Evolutionary conservation across 2,888 invertebrate species (phyloP), one percentile per base, ranked within the genome.

Genomic region (Sinelater perroti): DNA sequence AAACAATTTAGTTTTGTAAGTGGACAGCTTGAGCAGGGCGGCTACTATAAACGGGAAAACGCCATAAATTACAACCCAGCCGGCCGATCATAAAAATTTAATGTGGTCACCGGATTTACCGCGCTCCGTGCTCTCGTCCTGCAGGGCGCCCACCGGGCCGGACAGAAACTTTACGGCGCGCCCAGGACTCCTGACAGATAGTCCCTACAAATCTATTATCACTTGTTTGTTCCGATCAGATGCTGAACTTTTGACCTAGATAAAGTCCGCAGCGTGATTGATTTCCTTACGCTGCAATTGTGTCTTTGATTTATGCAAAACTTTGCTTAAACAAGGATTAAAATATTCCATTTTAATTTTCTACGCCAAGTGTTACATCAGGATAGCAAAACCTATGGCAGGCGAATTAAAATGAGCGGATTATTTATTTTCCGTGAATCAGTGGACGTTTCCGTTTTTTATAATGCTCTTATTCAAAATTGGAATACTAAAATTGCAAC

Each of bases 11-110:
- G 53, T 40, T 52, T 47, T 53, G 47, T 52, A 58, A 58, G 57
- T 47, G 53, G 57, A 24, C 35, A 53, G 47, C 46, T 53, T 40
- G 40, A 53, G 33, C 47, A 35, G 21, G 42, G 30, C 20, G 31
- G 18, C 47, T 50, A 44, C 49, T 58, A 54, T 54, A 49, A 45
- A 54, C 42, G 47, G 33, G 53, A 35, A 58, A 54, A 44, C 35
- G 45, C 44, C 26, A 54, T 58, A 58, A 58, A 58, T 58, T 58
- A 54, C 49, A 17, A 10, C 20, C 20, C 54, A 24, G 30, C 50
- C 18, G 52, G 40, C 52, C 51, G 59, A 63, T 65, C 63, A 62
- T 65, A 65, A 65, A 65, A 65, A 55, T 65, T 65, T 63, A 60
- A 65, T 63, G 65, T 52, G 62, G 60, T 62, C 56, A 54, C 56